Percentiles rank a stretch among this genome's conserved stretches.
Evolutionary conservation across 2,113 vertebrate genomes (phyloP).

Genomic region (Takifugu bimaculatus): DNA sequence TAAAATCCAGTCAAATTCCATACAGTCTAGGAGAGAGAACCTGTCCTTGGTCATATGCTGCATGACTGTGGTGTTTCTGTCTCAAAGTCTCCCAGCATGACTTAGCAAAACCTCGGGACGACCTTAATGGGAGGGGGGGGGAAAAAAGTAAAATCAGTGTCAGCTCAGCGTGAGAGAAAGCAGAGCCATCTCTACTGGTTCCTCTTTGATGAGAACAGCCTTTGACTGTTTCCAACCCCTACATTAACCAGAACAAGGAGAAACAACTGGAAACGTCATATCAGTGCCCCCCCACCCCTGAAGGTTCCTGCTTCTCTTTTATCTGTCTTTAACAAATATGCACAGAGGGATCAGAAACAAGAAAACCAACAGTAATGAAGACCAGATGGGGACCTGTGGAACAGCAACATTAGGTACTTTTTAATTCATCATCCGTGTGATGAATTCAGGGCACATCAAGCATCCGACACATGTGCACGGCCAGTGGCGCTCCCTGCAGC

Average conservation of each 20-base stretch:
- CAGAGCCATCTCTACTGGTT: slow-evolving; percentile 53
- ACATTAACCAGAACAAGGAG: slow-evolving; percentile 42
- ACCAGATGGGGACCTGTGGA: slow-evolving; percentile 6
- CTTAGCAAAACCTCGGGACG: slow-evolving; percentile 14
- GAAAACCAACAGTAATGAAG: slow-evolving; percentile 14
- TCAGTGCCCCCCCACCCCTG: background rate
- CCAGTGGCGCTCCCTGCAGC: slow-evolving; percentile 36
- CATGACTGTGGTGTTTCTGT: background rate
- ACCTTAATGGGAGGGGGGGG: background rate
- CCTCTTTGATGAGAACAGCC: slow-evolving; percentile 45
- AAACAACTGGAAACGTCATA: slow-evolving; percentile 23
- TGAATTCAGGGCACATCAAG: slow-evolving; percentile 16
- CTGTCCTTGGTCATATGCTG: too few relatives aligned
- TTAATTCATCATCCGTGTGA: background rate
- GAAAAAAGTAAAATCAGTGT: slow-evolving; percentile 21
- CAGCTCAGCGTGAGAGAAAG: slow-evolving; percentile 50
- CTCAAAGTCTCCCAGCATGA: background rate
- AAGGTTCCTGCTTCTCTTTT: slow-evolving; percentile 1
- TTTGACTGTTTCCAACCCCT: slow-evolving; percentile 28
- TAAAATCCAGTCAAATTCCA: too few relatives aligned
- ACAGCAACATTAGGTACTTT: slow-evolving; percentile 2
- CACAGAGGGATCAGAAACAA: background rate
- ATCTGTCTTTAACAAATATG: slow-evolving; percentile 1
- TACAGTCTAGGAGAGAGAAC: too few relatives aligned
- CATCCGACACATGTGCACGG: slow-evolving; percentile 45